Base-by-base conservation (phyloP, 2,113 vertebrate genomes). In the Leptocoma aspasia region DNA sequence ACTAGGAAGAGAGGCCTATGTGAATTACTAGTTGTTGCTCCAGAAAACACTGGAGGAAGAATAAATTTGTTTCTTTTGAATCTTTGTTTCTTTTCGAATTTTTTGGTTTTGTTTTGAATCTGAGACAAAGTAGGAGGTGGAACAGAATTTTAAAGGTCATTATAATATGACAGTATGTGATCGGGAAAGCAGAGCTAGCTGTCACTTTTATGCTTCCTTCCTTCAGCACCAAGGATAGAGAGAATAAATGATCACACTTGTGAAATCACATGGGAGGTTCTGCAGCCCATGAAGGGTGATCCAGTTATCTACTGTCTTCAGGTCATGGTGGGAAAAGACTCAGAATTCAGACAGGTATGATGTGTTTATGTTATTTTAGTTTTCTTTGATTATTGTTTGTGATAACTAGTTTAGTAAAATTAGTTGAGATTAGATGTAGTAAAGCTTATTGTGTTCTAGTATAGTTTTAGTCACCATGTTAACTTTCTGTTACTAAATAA, bases 261-360 rank as follows among this genome's bases (percentile, higher is more conserved):
- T 93, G 99, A 99, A 90, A 98, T 99, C 92, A 97, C 97, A 7
- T 99, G 99, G 99, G 99, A 99, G 95, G 94, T 98, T 89, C 97
- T 99, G 88, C 97, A 96, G 37, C 98, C 98, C 85, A 99, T 99
- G 99, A 99, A 99, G 94, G 99, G 99, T 42, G 99, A 99, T 97
- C 98, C 99, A 31, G 89, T 99, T 93, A 98, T 99, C 97, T 99
- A 99, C 97, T 98, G 98, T 94, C 97, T 99, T 97, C 99, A 99
- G 96, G 98, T 98, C 97, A 99, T 99, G 98, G 97, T 98, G 96
- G 99, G 99, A 88, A 98, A 98, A 96, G 99, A 99, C 97, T 98
- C 99, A 2, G 99, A 99, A 78, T 99, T 99, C 97, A 99, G 98
- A 98, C 99, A 99, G 99, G 99, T 99, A 98, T 76, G 73, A 37